These are phyloP conservation scores for Bucorvus abyssinicus DNA, from an alignment of 2,797 vertebrate species.

Conservation along the genomic window DNA sequence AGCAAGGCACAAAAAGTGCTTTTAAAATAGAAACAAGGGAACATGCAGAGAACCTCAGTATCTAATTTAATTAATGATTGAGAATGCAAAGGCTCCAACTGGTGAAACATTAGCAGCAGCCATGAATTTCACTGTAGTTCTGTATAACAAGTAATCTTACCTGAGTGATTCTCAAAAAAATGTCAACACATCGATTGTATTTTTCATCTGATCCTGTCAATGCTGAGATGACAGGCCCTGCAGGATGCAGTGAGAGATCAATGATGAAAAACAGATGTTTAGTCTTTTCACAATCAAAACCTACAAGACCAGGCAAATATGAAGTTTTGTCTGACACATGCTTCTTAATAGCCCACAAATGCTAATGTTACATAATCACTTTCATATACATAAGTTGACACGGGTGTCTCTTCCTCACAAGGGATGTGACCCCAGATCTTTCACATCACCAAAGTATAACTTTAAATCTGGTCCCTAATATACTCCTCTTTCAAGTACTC, in stretches of 20 bases:
- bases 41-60: constrained; percentile 57
- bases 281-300: constrained; percentile 61
- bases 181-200: constrained; percentile 74
- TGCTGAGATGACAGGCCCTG: constrained; percentile 71
- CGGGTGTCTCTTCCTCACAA: neutral
- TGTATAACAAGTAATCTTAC: constrained; percentile 74
- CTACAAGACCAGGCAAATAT: constrained; percentile 39
- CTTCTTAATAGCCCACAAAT: neutral
- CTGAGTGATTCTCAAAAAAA: constrained; percentile 77
- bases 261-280: constrained; percentile 60
- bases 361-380: neutral
- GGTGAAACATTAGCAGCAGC: constrained; percentile 66
- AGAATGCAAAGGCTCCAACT: constrained; percentile 63
- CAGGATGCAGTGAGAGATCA: constrained; percentile 74
- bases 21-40: constrained; percentile 61
- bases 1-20: constrained; percentile 65
- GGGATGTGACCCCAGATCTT: neutral
- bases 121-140: constrained; percentile 69
- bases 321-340: neutral
- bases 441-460: neutral
- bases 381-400: neutral
- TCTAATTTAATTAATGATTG: constrained; percentile 68
- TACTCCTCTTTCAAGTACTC: neutral
- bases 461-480: neutral
- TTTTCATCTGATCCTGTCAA: constrained; percentile 76